Evolutionary conservation across 2,797 vertebrate species (phyloP).

Genomic region (Carapus acus): DNA sequence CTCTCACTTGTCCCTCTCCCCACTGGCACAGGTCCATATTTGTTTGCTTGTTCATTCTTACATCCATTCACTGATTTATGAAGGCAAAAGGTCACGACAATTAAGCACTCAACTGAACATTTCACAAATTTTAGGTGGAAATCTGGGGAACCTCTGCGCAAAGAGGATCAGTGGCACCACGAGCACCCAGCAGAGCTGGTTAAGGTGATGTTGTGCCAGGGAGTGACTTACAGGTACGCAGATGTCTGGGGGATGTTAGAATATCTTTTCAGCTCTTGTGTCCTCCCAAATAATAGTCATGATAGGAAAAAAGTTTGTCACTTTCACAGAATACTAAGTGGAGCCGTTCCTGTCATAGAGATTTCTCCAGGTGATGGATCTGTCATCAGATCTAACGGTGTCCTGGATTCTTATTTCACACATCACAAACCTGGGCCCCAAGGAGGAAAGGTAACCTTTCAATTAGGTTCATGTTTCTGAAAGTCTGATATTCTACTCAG

Average conservation of each 20-base stretch:
- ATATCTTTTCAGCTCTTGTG: not conserved
- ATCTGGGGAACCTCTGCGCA: constrained; percentile 59
- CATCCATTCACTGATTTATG: constrained; percentile 6
- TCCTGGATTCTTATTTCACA: constrained; percentile 78
- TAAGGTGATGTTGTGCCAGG: constrained; percentile 79
- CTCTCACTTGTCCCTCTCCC: constrained; percentile 77
- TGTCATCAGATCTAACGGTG: constrained; percentile 80
- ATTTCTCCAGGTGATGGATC: constrained; percentile 85
- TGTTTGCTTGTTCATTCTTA: no score
- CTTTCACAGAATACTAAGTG: constrained; percentile 72
- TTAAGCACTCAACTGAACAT: not conserved
- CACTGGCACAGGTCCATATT: constrained; percentile 85
- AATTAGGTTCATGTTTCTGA: no score
- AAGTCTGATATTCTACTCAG: not conserved
- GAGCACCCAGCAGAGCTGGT: constrained; percentile 70
- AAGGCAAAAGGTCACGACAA: not conserved
- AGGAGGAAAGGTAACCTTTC: constrained; percentile 64
- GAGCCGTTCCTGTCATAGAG: constrained; percentile 69
- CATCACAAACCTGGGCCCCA: constrained; percentile 63
- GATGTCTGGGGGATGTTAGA: no score
- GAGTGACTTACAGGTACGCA: constrained; percentile 79
- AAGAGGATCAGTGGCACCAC: constrained; percentile 46
- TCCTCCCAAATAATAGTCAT: not conserved
- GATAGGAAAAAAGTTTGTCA: not conserved
- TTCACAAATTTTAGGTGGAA: constrained; percentile 73